Conservation (phyloP, 2,888 invertebrate genomes). For the Cephus pulcher region DNA sequence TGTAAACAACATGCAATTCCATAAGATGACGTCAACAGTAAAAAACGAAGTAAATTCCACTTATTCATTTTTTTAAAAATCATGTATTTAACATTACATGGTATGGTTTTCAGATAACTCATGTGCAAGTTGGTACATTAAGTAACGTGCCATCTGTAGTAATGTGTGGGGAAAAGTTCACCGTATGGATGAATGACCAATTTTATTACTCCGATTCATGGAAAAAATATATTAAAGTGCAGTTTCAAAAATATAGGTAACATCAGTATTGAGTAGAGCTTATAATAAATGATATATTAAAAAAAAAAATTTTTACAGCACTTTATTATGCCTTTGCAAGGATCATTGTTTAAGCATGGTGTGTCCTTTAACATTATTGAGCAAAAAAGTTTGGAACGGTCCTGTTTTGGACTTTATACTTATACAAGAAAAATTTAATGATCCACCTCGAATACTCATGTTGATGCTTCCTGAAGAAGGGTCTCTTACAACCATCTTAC, state of each 20-base stretch:
- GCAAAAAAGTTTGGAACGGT: slow-evolving; percentile 39
- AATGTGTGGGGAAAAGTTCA: slow-evolving; percentile 18
- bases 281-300: not conserved
- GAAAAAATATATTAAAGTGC: slow-evolving; percentile 39
- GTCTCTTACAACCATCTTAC: slow-evolving; percentile 28
- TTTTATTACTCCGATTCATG: not conserved
- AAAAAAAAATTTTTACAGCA: slow-evolving; percentile 27
- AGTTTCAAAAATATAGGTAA: slow-evolving; percentile 45
- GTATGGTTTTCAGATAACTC: slow-evolving; percentile 32
- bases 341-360: slow-evolving; percentile 46
- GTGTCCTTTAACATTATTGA: slow-evolving; percentile 49
- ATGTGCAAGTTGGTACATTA: slow-evolving; percentile 23
- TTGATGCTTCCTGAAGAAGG: slow-evolving; percentile 32
- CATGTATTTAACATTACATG: not conserved
- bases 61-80: slow-evolving; percentile 11
- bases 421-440: slow-evolving; percentile 40
- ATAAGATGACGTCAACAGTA: slow-evolving; percentile 30
- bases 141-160: slow-evolving; percentile 32
- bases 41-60: slow-evolving; percentile 24
- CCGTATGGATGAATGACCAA: not conserved
- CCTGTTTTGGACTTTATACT: slow-evolving; percentile 48
- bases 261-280: not conserved
- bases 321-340: slow-evolving; percentile 47
- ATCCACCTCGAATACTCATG: slow-evolving; percentile 44
- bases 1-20: slow-evolving; percentile 30